Conservation (phyloP, 1,140 invertebrate species). For the Thaumetopoea pityocampa region DNA sequence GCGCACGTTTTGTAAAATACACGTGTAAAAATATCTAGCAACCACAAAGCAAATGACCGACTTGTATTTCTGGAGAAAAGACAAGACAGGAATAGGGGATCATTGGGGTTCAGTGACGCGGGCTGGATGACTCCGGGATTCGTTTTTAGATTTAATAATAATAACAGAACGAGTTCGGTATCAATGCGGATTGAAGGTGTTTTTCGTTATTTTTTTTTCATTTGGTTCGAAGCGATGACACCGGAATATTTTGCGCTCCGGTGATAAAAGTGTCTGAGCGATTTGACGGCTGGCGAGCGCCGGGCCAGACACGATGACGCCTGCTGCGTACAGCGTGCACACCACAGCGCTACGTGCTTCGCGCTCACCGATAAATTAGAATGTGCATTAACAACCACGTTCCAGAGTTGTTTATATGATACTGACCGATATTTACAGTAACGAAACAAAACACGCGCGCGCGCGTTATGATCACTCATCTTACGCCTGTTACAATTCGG, state of each 20-base stretch:
- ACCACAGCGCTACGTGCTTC: background rate
- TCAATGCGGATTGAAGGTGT: conserved; percentile 9
- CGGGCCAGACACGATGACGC: conserved; percentile 33
- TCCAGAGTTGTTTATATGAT: too few species aligned
- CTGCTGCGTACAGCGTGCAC: conserved; percentile 11
- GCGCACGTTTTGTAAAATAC: conserved; percentile 13
- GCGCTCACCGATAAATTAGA: conserved; percentile 3
- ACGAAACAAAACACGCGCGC: too few species aligned
- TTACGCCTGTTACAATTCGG: too few species aligned
- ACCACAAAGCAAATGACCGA: conserved; percentile 19
- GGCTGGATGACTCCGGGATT: conserved; percentile 21
- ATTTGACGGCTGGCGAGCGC: conserved; percentile 10
- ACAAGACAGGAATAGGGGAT: conserved; percentile 58
- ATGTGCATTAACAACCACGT: too few species aligned
- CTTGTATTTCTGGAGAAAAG: conserved; percentile 59
- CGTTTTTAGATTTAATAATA: conserved; percentile 21
- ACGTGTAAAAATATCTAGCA: conserved; percentile 23
- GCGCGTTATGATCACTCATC: too few species aligned
- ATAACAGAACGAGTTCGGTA: conserved; percentile 5
- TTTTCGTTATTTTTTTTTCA: conserved; percentile 9
- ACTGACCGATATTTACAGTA: too few species aligned
- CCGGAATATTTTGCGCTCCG: conserved; percentile 20
- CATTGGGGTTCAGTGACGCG: conserved; percentile 44
- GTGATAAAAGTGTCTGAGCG: conserved; percentile 28
- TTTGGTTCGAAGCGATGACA: conserved; percentile 8